Percentiles rank a stretch among this genome's conserved stretches.
Conservation (phyloP, 2,797 vertebrate species). For the Paramormyrops hopkinsi region DNA sequence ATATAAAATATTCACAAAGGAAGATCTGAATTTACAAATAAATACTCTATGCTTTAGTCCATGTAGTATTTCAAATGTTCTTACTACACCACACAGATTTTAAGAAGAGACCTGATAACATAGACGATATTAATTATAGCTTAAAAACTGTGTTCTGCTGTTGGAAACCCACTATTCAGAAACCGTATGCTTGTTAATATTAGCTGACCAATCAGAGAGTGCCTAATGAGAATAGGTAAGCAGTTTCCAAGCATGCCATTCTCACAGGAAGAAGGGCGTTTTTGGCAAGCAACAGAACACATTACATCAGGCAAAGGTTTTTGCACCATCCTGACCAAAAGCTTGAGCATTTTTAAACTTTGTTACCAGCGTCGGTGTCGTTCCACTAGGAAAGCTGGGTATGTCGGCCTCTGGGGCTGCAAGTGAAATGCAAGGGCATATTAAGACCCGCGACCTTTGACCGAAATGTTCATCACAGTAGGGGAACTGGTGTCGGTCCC, state of each 20-base stretch:
- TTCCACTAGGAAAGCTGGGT: background rate
- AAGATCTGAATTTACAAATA: background rate
- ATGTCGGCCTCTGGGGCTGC: background rate
- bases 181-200: background rate
- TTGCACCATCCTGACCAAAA: background rate
- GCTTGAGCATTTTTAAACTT: background rate
- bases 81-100: background rate
- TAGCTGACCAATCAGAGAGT: background rate
- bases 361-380: background rate
- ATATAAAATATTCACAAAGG: background rate
- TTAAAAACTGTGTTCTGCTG: background rate
- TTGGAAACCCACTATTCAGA: background rate
- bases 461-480: background rate
- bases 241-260: background rate
- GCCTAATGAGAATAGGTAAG: background rate
- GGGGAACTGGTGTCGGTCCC: background rate
- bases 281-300: background rate
- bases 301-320: background rate
- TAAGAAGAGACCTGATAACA: background rate
- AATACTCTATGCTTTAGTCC: background rate
- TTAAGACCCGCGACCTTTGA: background rate
- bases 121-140: background rate
- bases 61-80: background rate
- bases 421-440: background rate
- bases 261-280: background rate